Evolutionary conservation across 30 jellyfish, hydroid and myxozoan species (phyloP).

Genomic region (Pelagia noctiluca): DNA sequence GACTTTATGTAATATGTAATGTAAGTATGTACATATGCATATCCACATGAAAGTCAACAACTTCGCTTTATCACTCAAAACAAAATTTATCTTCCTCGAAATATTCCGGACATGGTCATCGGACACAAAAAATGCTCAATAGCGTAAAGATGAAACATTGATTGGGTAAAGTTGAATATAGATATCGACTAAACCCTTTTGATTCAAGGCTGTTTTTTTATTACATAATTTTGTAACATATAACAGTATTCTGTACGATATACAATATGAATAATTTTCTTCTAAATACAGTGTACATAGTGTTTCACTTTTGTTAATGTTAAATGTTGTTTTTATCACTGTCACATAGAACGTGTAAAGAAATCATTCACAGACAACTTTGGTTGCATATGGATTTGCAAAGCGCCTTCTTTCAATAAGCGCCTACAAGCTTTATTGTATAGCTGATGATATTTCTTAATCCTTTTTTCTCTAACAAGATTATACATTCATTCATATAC

Average conservation of each 20-base stretch:
- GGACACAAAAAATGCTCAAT: neutral
- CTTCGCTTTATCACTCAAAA: neutral
- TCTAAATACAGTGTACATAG: neutral
- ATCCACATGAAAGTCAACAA: neutral
- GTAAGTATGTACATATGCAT: neutral
- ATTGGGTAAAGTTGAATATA: neutral
- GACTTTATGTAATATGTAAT: neutral
- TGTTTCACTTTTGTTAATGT: neutral
- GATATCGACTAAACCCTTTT: neutral
- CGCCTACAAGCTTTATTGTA: neutral
- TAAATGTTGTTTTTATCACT: neutral
- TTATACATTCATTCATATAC: neutral
- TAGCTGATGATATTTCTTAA: neutral
- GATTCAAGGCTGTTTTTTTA: neutral
- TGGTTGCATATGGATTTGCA: neutral
- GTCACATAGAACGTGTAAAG: slow-evolving; percentile 1
- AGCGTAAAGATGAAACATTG: neutral
- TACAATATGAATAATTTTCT: neutral
- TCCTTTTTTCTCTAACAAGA: neutral
- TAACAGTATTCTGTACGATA: neutral
- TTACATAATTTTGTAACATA: neutral
- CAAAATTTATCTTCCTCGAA: neutral
- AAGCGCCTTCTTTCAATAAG: neutral
- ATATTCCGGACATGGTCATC: slow-evolving; percentile 2
- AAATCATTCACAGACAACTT: neutral